Percentiles rank a stretch among this genome's conserved stretches.
Conservation (phyloP, 2,888 invertebrate genomes). For the Sarcophaga rosellei region DNA sequence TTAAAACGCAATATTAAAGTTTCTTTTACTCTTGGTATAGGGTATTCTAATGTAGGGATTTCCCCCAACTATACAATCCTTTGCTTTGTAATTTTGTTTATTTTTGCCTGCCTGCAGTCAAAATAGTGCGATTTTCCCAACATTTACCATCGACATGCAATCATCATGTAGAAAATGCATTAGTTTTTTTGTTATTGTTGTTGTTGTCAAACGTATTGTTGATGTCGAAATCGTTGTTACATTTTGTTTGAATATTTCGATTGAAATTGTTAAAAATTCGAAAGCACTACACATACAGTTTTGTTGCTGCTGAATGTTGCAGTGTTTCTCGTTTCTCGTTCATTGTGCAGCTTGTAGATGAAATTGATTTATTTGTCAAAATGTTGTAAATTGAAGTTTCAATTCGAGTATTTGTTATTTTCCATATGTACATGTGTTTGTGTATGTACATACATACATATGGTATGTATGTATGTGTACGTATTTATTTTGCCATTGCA, state of each 20-base stretch:
- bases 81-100: not conserved
- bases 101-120: not conserved
- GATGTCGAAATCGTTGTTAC: not conserved
- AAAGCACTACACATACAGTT: not conserved
- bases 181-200: not conserved
- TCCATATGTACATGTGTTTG: too few relatives aligned
- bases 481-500: not conserved
- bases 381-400: not conserved
- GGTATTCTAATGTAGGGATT: not conserved
- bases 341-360: not conserved
- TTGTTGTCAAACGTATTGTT: not conserved
- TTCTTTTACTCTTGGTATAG: not conserved
- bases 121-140: not conserved
- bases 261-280: not conserved
- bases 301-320: not conserved
- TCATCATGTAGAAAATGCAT: not conserved
- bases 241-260: not conserved
- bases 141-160: not conserved
- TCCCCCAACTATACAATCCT: not conserved
- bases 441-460: too few relatives aligned
- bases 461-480: too few relatives aligned
- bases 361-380: not conserved
- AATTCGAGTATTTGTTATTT: not conserved
- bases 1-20: too few relatives aligned
- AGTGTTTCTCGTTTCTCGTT: not conserved